Evolutionary conservation across 2,113 vertebrate genomes (phyloP), one percentile per base, ranked within the genome.

Genomic region (Blennius ocellaris): DNA sequence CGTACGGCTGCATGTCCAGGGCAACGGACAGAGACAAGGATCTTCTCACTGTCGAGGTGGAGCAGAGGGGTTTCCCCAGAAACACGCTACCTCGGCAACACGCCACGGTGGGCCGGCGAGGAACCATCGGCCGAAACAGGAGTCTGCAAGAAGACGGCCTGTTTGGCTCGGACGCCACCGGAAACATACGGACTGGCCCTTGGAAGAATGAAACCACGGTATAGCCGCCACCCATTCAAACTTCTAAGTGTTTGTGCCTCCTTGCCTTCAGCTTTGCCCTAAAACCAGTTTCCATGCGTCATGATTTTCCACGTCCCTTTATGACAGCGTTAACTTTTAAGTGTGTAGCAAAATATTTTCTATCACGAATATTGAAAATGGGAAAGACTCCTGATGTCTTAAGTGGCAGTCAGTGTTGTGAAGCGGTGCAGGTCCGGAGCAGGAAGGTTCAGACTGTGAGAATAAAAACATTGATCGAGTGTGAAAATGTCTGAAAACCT

Each of bases 181-280:
- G 97, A 90, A 99, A 97, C 92, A 97, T 99, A 93, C 97, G 97
- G 90, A 99, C 98, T 1, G 98, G 97, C 73, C 98, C 97, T 76
- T 99, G 97, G 98, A 98, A 93, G 87, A 99, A 99, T 49, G 98
- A 99, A 96, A 99, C 98, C 89, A 97, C 97, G 67, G 98, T 99
- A 94, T 99, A 98, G 95, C 90, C 21, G 21, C 21, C n/a, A n/a
- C n/a, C n/a, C 72, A 15, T 50, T 58, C 44, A 39, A 76, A 70
- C 72, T 69, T 51, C 71, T 64, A 60, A 16, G 41, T 64, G 67
- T 80, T 80, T 52, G n/a, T 40, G 57, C 83, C 36, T 72, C 16
- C 80, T 74, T 82, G 63, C 73, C 73, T 58, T 86, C 53, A 76
- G 57, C 58, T 73, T 68, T 72, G 49, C 30, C 70, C 73, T 78